Evolutionary conservation across 2,797 vertebrate species (phyloP), one percentile per base, ranked within the genome.

Genomic region (Anabacerthia variegaticeps): DNA sequence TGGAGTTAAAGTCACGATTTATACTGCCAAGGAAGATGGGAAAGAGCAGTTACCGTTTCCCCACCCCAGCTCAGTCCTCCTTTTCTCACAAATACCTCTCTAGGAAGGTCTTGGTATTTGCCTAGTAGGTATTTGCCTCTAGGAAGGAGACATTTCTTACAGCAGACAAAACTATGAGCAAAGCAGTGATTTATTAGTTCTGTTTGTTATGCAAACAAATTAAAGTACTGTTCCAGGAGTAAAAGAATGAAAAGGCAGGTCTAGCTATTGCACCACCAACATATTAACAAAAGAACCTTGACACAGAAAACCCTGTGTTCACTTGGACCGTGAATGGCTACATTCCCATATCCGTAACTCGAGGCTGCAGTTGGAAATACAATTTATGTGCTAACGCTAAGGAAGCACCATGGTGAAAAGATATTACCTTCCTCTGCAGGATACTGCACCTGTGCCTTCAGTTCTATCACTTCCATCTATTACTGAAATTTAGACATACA

Each of bases 221-320:
- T 71, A 71, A 74, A 51, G 62, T 28, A 80, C 34, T 32, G 54
- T 82, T 76, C 46, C 66, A 88, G 32, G 54, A 63, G 67, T 3
- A 54, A 92, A 95, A 94, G 92, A 92, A 87, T 34, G 59, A 88
- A 92, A 87, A 95, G 77, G 72, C 30, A 85, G 37, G 67, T 84
- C 51, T 69, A 67, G 71, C 49, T 91, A 59, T 89, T 80, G 86
- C 82, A 83, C 93, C 77, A 97, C 43, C 63, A 71, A 54, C 21
- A 7, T 37, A 44, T 18, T 79, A 84, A 89, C 88, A 93, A 81
- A 91, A 83, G 63, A 76, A 36, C 34, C 75, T 78, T 79, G 73
- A 93, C 32, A 92, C 2, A 79, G 58, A 82, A 89, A 94, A 77
- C 36, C n/a, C 27, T n/a, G 26, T 43, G 63, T 69, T 88, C 5